phyloP scores from a whole-genome alignment of 2,797 vertebrate genomes.

The Siniperca undulata region DNA sequence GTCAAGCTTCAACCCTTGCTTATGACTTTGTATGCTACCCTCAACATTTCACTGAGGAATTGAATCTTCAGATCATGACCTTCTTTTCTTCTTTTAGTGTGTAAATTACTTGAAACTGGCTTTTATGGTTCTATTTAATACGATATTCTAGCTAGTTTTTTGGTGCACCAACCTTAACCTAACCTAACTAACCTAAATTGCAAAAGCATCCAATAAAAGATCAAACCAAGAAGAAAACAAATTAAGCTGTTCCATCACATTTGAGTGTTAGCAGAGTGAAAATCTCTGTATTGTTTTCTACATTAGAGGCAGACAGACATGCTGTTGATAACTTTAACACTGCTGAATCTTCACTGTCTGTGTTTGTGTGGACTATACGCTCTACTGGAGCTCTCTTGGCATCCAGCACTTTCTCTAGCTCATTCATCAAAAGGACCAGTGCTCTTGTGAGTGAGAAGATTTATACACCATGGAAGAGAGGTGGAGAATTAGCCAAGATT shows the following conservation, averaged over 20 bases:
- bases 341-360: constrained; percentile 29
- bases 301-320: constrained; percentile 8
- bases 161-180: background rate
- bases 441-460: constrained; percentile 81
- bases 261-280: background rate
- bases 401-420: constrained; percentile 69
- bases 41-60: constrained; percentile 24
- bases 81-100: background rate
- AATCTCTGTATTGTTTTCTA: constrained; percentile 1
- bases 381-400: constrained; percentile 65
- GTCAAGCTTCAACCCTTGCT: constrained; percentile 36
- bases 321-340: constrained; percentile 24
- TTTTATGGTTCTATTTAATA: background rate
- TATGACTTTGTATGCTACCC: background rate
- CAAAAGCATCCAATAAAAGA: background rate
- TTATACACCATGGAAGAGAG: constrained; percentile 82
- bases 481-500: constrained; percentile 87
- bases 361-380: constrained; percentile 46
- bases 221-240: background rate
- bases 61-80: constrained; percentile 7
- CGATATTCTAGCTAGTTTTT: background rate
- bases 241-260: background rate
- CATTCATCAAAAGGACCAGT: constrained; percentile 84
- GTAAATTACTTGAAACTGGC: constrained; percentile 2
- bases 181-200: background rate